Conservation (phyloP, 2,888 invertebrate genomes). For the Lissonota sp. region DNA sequence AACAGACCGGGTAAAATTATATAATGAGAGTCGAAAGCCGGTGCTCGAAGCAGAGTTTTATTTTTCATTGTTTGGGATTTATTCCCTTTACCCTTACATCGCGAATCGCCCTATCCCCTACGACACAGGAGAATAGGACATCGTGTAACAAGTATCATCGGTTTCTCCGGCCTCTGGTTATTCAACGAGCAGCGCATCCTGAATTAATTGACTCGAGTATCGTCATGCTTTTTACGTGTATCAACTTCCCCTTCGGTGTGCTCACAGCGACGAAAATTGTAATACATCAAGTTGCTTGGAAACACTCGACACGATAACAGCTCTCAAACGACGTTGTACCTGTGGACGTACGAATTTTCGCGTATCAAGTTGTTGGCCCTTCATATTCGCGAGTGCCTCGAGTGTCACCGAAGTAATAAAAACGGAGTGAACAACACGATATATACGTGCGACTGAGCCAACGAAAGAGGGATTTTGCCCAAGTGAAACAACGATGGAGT, state of each 20-base stretch:
- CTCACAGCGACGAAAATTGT: not conserved
- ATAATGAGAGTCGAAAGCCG: too few relatives aligned
- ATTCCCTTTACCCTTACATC: too few relatives aligned
- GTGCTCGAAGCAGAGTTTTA: too few relatives aligned
- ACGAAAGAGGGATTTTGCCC: constrained; percentile 62
- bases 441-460: constrained; percentile 35
- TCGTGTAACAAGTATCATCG: constrained; percentile 25
- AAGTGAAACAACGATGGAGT: constrained; percentile 43
- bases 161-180: constrained; percentile 5
- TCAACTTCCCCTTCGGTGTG: too few relatives aligned
- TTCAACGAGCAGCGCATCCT: constrained; percentile 23
- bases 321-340: constrained; percentile 33
- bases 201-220: constrained; percentile 36
- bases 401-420: constrained; percentile 9
- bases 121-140: constrained; percentile 4
- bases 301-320: constrained; percentile 39
- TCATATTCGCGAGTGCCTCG: constrained; percentile 19
- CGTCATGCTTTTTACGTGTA: constrained; percentile 47
- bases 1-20: too few relatives aligned
- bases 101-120: not conserved
- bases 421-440: constrained; percentile 22
- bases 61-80: too few relatives aligned
- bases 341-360: constrained; percentile 31
- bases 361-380: constrained; percentile 35
- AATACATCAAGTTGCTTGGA: constrained; percentile 31